Base-by-base conservation (phyloP, 2,113 vertebrate genomes). In the Scytalopus superciliaris region DNA sequence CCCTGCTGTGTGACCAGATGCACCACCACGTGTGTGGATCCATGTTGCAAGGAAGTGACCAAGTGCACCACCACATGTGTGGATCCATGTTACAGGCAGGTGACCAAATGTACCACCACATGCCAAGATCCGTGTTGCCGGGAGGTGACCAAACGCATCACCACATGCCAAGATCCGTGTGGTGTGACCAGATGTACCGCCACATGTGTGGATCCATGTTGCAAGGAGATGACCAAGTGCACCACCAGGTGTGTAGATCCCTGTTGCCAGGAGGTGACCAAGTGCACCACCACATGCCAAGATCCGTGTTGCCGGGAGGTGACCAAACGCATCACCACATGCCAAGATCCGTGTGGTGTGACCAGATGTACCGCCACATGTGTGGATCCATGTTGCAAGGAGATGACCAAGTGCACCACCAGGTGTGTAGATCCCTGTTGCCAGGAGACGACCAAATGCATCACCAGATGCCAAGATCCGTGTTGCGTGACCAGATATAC, bases 151-250 rank as follows among this genome's bases (percentile, higher is more conserved):
- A 56, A 13, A 8, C 44, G 49, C 9, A 49, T 12, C 49, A 49
- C 33, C 7, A 45, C 0, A 0, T 56, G 77, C 0, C 63, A 15
- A 5, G 47, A 53, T 27, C 60, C 72, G 0, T 92, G 90, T 14
- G 59, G 62, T 7, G 4, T 49, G n/a, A 9, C 13, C 59, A 10
- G 42, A 1, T 62, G 89, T 3, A 6, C 2, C 18, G 49, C 83
- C 2, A 56, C 0, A 0, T 73, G 74, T 0, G 6, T 9, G 1
- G 81, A 85, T 2, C 74, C 77, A 0, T 89, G 85, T 7, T 37
- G 67, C 0, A 0, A 12, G 2, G 16, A 25, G 1, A 49, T 37
- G 25, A 59, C 33, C 42, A 59, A 57, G 18, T 69, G 67, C 67
- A 50, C 13, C 23, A 79, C 60, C 14, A 55, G 0, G 4, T 45